Evolutionary conservation across 1,140 invertebrate species (phyloP).

Genomic region (Apis dorsata): DNA sequence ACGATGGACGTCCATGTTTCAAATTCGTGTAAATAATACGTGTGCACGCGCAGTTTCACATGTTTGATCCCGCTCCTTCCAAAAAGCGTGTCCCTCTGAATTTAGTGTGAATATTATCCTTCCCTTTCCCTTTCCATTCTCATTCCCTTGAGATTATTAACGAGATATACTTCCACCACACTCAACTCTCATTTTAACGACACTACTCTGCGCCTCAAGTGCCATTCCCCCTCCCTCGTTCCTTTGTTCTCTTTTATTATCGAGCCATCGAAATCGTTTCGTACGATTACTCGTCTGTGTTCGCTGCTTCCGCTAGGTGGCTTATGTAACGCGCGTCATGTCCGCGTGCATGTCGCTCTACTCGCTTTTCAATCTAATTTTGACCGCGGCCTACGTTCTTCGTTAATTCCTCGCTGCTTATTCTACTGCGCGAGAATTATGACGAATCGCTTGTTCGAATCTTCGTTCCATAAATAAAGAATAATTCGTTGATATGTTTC

Average conservation of each 20-base stretch:
- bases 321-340: slow-evolving; percentile 47
- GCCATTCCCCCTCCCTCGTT: slow-evolving; percentile 25
- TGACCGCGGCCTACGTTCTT: slow-evolving; percentile 29
- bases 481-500: neutral
- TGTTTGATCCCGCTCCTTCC: neutral
- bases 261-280: slow-evolving; percentile 48
- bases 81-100: neutral
- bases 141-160: slow-evolving; percentile 35
- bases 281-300: slow-evolving; percentile 42
- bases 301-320: slow-evolving; percentile 43
- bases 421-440: slow-evolving; percentile 2
- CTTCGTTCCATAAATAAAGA: neutral
- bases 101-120: neutral
- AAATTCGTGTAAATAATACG: slow-evolving; percentile 13
- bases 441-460: neutral
- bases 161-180: slow-evolving; percentile 25
- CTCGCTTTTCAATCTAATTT: slow-evolving; percentile 49
- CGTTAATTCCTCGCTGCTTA: slow-evolving; percentile 15
- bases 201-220: slow-evolving; percentile 35
- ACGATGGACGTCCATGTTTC: slow-evolving; percentile 56
- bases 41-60: no score
- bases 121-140: no score
- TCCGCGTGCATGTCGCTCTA: slow-evolving; percentile 37
- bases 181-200: slow-evolving; percentile 29
- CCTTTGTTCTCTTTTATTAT: slow-evolving; percentile 48